Evolutionary conservation across 1,140 invertebrate genomes (phyloP).

Genomic region (Vanessa atalanta): DNA sequence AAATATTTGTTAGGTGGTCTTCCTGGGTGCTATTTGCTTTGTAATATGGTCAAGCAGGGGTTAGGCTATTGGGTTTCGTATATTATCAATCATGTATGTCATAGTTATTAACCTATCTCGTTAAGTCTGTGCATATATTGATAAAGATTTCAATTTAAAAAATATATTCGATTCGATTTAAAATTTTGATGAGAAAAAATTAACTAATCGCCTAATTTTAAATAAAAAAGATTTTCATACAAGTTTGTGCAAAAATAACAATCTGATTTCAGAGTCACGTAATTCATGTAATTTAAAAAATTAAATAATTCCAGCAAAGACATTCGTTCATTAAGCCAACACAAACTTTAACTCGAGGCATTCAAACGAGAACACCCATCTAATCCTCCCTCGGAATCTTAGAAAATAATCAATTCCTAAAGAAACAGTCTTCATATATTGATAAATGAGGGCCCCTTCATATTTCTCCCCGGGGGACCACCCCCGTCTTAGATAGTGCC

Average conservation of each 20-base stretch:
- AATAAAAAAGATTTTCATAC: too few relatives aligned
- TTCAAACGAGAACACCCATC: background rate
- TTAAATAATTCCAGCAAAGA: background rate
- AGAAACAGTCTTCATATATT: conserved; percentile 78
- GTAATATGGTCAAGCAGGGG: background rate
- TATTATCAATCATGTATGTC: background rate
- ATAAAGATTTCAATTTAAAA: too few relatives aligned
- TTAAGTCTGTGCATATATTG: too few relatives aligned
- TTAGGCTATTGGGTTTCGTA: background rate
- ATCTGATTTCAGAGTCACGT: too few relatives aligned
- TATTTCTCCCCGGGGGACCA: conserved; percentile 61
- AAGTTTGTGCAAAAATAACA: too few relatives aligned
- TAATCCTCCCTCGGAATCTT: conserved; percentile 52
- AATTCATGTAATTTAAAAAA: background rate
- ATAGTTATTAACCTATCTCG: too few relatives aligned
- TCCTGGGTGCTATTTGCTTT: conserved; percentile 22
- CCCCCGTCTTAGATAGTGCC: conserved; percentile 75
- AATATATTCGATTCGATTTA: too few relatives aligned
- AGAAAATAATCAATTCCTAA: conserved; percentile 79
- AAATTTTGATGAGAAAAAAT: too few relatives aligned
- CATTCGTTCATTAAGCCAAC: background rate
- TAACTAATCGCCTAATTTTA: too few relatives aligned
- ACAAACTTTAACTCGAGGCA: background rate
- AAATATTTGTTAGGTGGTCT: conserved; percentile 12
- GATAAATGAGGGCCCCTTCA: conserved; percentile 79